These are phyloP conservation scores for Distichodus sexfasciatus DNA, from an alignment of 2,797 vertebrate species.

Conservation along the genomic window DNA sequence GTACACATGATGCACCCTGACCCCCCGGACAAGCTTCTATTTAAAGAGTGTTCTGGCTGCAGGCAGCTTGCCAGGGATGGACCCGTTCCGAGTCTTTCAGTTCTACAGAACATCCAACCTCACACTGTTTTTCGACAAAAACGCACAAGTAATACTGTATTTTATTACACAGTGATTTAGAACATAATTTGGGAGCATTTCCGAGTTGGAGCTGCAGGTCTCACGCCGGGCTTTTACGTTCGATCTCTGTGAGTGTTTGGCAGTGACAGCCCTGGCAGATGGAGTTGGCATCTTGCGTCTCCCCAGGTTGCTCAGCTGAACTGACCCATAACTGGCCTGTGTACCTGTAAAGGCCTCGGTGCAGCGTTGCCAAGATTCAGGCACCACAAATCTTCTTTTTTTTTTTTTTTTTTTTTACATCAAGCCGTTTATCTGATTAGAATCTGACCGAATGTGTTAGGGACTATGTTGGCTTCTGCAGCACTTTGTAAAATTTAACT, in stretches of 20 bases:
- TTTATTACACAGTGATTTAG: slow-evolving; percentile 26
- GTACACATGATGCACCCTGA: slow-evolving; percentile 29
- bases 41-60: slow-evolving; percentile 34
- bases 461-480: too few species aligned
- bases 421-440: too few species aligned
- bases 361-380: neutral
- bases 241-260: slow-evolving; percentile 53
- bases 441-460: too few species aligned
- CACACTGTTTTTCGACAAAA: neutral
- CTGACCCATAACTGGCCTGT: slow-evolving; percentile 41
- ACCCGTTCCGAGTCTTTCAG: slow-evolving; percentile 8
- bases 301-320: slow-evolving; percentile 63
- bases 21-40: slow-evolving; percentile 39
- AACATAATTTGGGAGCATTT: neutral
- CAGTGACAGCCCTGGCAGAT: slow-evolving; percentile 68
- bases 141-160: neutral
- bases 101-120: slow-evolving; percentile 11
- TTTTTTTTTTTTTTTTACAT: neutral
- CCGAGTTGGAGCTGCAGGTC: neutral
- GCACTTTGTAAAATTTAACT: too few species aligned
- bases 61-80: slow-evolving; percentile 28
- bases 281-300: slow-evolving; percentile 71
- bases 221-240: slow-evolving; percentile 32
- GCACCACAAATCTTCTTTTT: neutral
- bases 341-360: slow-evolving; percentile 34